These are phyloP conservation scores for Thereva nobilitata DNA, from an alignment of 2,888 invertebrate species.

Conservation along the genomic window DNA sequence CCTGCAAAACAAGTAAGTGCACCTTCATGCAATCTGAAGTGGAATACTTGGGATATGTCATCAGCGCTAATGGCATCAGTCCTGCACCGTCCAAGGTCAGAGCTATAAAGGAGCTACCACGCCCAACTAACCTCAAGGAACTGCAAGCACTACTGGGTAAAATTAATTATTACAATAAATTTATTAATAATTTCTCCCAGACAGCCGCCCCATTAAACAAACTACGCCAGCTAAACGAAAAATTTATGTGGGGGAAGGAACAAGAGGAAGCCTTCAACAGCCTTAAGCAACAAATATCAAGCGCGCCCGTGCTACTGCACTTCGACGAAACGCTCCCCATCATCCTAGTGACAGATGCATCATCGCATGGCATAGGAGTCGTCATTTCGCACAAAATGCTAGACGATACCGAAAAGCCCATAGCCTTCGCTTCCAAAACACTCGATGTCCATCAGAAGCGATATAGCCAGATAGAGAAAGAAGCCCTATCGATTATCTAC, in stretches of 20 bases:
- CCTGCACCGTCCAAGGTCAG: background rate
- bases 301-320: background rate
- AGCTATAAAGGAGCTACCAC: background rate
- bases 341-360: background rate
- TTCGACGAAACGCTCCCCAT: background rate
- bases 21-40: background rate
- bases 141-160: conserved; percentile 13
- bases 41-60: background rate
- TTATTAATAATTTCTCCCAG: conserved; percentile 9
- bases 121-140: conserved; percentile 5
- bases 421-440: conserved; percentile 1
- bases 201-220: background rate
- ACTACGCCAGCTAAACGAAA: background rate
- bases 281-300: background rate
- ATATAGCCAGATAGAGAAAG: conserved; percentile 2
- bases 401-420: conserved; percentile 7
- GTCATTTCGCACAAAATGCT: background rate
- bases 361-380: background rate
- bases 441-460: background rate
- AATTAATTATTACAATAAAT: too few relatives aligned
- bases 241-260: background rate
- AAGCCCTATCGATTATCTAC: conserved; percentile 1
- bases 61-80: background rate
- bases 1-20: background rate
- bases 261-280: background rate